These are phyloP conservation scores for Cheilosia variabilis DNA, from an alignment of 2,888 invertebrate genomes.

Conservation along the genomic window DNA sequence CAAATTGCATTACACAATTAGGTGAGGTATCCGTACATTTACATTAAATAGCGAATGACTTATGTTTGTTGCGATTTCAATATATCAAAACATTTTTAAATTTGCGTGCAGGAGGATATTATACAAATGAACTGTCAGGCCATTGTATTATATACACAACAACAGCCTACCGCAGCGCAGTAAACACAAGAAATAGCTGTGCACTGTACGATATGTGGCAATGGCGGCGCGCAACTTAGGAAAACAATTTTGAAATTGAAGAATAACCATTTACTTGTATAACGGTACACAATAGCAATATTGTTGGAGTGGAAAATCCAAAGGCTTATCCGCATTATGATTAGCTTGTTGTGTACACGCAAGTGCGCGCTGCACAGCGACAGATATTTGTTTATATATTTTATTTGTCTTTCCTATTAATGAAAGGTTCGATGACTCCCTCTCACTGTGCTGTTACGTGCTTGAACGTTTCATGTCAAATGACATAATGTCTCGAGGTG, in stretches of 20 bases:
- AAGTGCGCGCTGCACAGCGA: constrained; percentile 53
- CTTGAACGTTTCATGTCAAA: constrained; percentile 59
- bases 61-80: not conserved
- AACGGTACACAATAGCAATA: constrained; percentile 3
- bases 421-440: constrained; percentile 70
- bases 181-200: constrained; percentile 29
- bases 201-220: constrained; percentile 19
- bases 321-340: constrained; percentile 24
- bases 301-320: constrained; percentile 55
- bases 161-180: not conserved
- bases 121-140: not conserved
- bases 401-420: constrained; percentile 70
- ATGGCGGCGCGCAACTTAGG: constrained; percentile 29
- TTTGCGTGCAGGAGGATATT: constrained; percentile 6
- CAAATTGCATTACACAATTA: not conserved
- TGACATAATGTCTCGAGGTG: constrained; percentile 62
- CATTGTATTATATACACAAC: not conserved
- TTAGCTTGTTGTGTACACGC: constrained; percentile 45
- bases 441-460: constrained; percentile 59
- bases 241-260: constrained; percentile 69
- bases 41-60: not conserved
- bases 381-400: constrained; percentile 56
- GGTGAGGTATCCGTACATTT: not conserved
- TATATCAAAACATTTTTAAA: constrained; percentile 2
- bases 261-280: constrained; percentile 20